Base-by-base conservation (phyloP, 2,888 invertebrate species). In the Sthenelais limicola region DNA sequence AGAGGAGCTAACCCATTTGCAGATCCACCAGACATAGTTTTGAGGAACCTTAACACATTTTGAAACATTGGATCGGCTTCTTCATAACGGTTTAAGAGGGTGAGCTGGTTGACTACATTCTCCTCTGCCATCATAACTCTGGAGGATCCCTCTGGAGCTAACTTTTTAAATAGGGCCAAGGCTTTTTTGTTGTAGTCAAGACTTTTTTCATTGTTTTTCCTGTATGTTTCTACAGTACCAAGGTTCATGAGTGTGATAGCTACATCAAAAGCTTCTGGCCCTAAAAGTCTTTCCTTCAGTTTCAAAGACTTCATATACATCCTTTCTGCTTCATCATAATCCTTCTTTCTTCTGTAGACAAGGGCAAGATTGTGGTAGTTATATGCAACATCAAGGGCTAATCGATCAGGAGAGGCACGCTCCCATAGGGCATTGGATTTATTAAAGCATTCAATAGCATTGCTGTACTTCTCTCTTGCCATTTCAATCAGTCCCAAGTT, bases 61-160 rank as follows among this genome's bases (percentile, higher is more conserved):
- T 56, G 3, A n/a, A 56, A 32, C 12, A 4, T 2, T 5, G 30
- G 30, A n/a, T 56, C 56, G 30, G 56, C 56, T 15, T 56, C 56
- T 56, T 24, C 56, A 18, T 28, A 56, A n/a, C 56, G 12, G 12
- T 32, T 21, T 3, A 56, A 21, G 28, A 32, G 15, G 21, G 56
- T 56, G n/a, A 56, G 18, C 32, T 56, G 56, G 56, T 56, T 56
- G 30, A 32, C 32, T 3, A 56, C 56, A 56, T 56, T 56, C 21
- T 56, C 56, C 21, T 32, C 33, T 15, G 56, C 56, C 56, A 56
- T 56, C 12, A 32, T 32, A 1, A 32, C 18, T 5, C n/a, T n/a
- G 12, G 9, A 12, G 12, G 56, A 56, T 2, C 56, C 56, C 15
- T 56, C 56, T n/a, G 56, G 30, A 32, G 56, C 32, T 4, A 56